Evolutionary conservation across 2,888 invertebrate species (phyloP), one percentile per base, ranked within the genome.

Genomic region (Xanthorhoe spadicearia): DNA sequence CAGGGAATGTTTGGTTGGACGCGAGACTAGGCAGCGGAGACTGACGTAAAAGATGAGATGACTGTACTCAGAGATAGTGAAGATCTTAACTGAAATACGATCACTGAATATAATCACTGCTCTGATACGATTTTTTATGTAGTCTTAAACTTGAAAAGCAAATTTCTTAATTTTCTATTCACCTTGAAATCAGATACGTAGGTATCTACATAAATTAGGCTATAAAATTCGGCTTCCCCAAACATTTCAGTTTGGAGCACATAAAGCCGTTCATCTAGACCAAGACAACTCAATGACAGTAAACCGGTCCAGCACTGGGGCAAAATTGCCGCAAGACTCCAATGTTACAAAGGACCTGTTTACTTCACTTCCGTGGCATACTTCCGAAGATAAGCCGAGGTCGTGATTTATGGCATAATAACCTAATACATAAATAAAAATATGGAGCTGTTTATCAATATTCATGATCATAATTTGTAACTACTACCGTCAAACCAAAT

Each of bases 351-450:
- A 68, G 71, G 28, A 70, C 83, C 81, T 83, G 83, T 62, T 19
- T 83, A 81, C 57, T 15, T 13, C 46, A 83, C 80, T 87, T 87
- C 87, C 87, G 81, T 61, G 62, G 71, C 63, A 63, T 70, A 80
- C 79, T 86, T 87, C 87, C 85, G 83, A 84, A 77, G 80, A 82
- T 75, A 77, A 76, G 78, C 79, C 83, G 83, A 82, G 82, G 84
- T 70, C 66, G 43, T 5, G 8, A 19, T 69, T 64, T 74, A 60
- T 48, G 71, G 64, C 68, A 65, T 62, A 68, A 71, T 51, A 48
- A 48, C 48, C 48, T 48, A 48, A 4, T 43, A 43, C n/a, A 43
- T 17, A 48, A 13, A 17, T 48, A 13, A 43, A 43, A 43, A 43
- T 13, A 43, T 3, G 38, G 17, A 17, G 15, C 13, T 48, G 48